Evolutionary conservation across 2,888 invertebrate species (phyloP).

Genomic region (Branchellion lobata): DNA sequence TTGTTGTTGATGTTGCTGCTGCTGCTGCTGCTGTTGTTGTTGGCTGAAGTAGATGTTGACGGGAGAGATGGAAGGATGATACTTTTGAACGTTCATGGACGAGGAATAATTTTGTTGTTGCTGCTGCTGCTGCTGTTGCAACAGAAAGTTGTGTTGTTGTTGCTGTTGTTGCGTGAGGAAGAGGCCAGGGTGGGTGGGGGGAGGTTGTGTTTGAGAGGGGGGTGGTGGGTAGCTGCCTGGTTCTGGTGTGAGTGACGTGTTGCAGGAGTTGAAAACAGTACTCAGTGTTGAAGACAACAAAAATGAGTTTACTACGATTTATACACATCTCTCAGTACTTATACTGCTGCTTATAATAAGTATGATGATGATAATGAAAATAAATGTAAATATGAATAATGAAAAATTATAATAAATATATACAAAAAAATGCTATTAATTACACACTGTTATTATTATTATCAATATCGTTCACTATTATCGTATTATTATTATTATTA

Average conservation of each 20-base stretch:
- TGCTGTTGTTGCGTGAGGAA: constrained; percentile 3
- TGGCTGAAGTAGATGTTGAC: background rate
- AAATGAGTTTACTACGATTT: too few species aligned
- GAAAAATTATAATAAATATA: too few species aligned
- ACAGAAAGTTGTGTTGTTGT: constrained; percentile 1
- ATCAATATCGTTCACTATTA: too few species aligned
- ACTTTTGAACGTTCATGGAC: background rate
- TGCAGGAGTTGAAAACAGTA: too few species aligned
- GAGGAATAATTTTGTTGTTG: constrained; percentile 33
- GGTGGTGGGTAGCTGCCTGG: constrained; percentile 21
- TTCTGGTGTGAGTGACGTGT: background rate
- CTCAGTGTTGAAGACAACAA: too few species aligned
- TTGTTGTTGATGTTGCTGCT: constrained; percentile 9
- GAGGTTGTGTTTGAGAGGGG: background rate
- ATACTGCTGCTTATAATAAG: too few species aligned
- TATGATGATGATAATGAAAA: too few species aligned
- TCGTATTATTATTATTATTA: too few species aligned
- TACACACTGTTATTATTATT: too few species aligned
- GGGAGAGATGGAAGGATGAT: background rate
- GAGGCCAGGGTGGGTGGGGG: background rate
- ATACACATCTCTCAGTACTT: too few species aligned
- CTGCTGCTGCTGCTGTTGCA: constrained; percentile 12
- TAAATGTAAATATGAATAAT: too few species aligned
- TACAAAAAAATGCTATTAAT: too few species aligned
- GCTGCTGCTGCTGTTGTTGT: background rate